phyloP scores from a whole-genome alignment of 2,113 vertebrate species.

The Periophthalmodon schlosseri region DNA sequence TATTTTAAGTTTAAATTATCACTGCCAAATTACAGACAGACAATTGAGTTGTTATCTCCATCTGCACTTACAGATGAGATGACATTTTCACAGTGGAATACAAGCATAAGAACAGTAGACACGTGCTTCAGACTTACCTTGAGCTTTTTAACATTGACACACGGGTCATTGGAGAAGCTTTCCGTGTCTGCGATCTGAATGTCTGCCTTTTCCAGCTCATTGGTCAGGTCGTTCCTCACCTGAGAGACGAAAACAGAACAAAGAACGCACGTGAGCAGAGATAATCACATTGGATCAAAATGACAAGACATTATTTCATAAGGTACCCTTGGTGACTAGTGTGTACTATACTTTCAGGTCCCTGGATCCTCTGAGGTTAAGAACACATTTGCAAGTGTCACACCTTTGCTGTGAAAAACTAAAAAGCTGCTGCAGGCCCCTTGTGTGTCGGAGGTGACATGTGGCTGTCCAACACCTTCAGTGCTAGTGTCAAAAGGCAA shows the following conservation, averaged over 20 bases:
- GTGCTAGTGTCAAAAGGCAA: not conserved
- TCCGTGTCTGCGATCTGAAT: slow-evolving; percentile 97
- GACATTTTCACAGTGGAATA: not conserved
- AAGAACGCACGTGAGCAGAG: slow-evolving; percentile 12
- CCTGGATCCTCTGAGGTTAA: not conserved
- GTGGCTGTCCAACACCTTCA: not conserved
- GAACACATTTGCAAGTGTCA: not conserved
- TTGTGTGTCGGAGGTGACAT: slow-evolving; percentile 10
- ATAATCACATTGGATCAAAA: not conserved
- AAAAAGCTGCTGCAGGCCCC: slow-evolving; percentile 1
- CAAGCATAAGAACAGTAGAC: not conserved
- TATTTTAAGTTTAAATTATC: too few species aligned
- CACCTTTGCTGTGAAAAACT: slow-evolving; percentile 10
- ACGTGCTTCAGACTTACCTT: slow-evolving; percentile 82
- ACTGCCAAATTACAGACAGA: too few species aligned
- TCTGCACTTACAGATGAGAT: not conserved
- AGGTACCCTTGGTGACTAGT: not conserved
- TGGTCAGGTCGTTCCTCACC: slow-evolving; percentile 98
- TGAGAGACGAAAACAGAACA: slow-evolving; percentile 67
- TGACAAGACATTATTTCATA: not conserved
- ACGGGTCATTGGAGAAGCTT: slow-evolving; percentile 98
- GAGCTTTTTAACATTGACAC: slow-evolving; percentile 96
- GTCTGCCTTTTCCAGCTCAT: slow-evolving; percentile 91
- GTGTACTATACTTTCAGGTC: not conserved
- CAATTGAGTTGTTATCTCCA: too few species aligned